phyloP scores from a whole-genome alignment of 2,888 invertebrate genomes.

The Blastobasis lacticolella region DNA sequence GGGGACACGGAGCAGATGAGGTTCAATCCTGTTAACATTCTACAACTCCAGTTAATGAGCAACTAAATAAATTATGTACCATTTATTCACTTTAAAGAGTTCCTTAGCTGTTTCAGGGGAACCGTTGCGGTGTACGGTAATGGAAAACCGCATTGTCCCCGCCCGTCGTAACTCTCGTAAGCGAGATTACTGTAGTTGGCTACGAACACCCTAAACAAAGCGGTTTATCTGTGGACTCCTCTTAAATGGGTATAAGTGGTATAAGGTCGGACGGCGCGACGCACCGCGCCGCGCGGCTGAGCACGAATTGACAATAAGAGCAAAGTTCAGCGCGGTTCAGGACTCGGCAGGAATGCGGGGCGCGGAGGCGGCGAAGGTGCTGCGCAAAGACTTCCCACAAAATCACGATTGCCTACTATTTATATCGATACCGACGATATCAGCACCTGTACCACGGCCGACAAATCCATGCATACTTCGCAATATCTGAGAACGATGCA shows the following conservation, averaged over 20 bases:
- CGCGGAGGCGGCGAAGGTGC: conserved; percentile 52
- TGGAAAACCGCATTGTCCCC: conserved; percentile 18
- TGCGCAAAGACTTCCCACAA: conserved; percentile 50
- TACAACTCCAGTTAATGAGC: no score
- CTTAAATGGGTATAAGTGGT: conserved; percentile 40
- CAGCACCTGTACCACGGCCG: conserved; percentile 23
- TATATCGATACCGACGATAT: conserved; percentile 56
- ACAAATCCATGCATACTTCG: no score
- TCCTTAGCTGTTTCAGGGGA: no score
- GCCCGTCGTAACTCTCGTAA: conserved; percentile 29
- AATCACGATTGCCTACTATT: conserved; percentile 60
- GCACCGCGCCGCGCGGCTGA: conserved; percentile 47
- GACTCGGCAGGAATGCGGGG: conserved; percentile 65
- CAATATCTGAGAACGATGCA: no score
- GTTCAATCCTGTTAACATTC: no score
- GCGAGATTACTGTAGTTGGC: conserved; percentile 17
- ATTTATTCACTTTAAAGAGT: no score
- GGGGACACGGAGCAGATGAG: no score
- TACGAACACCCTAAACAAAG: conserved; percentile 41
- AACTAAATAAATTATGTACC: no score
- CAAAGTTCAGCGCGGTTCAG: conserved; percentile 71
- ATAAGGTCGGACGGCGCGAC: conserved; percentile 22
- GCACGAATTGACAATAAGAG: conserved; percentile 73
- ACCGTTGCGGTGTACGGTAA: background rate
- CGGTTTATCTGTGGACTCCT: conserved; percentile 36